Evolutionary conservation across 1,140 invertebrate species (phyloP).

Genomic region (Drosophila orena): DNA sequence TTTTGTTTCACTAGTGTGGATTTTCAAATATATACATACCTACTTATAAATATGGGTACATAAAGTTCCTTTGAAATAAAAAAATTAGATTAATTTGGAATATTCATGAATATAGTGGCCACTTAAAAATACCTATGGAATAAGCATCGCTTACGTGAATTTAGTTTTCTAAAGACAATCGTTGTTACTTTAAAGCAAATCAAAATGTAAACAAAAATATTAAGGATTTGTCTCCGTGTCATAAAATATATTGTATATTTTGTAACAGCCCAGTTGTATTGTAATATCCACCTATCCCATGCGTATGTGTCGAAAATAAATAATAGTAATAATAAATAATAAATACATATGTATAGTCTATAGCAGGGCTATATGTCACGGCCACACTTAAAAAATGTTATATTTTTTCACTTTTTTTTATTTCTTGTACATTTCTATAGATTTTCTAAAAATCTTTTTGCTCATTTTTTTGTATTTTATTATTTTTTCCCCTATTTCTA

Average conservation of each 20-base stretch:
- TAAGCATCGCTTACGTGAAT: conserved; percentile 71
- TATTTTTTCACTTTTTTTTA: no score
- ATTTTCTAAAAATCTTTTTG: no score
- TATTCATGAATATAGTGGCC: conserved; percentile 15
- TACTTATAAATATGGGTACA: conserved; percentile 33
- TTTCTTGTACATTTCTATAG: no score
- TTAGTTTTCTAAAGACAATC: conserved; percentile 84
- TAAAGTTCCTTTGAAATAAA: conserved; percentile 47
- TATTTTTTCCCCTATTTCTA: no score
- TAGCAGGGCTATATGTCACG: neutral
- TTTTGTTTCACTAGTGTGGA: conserved; percentile 41
- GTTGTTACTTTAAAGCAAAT: conserved; percentile 64
- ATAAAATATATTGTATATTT: conserved; percentile 46
- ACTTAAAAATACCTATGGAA: conserved; percentile 45
- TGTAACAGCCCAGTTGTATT: conserved; percentile 57
- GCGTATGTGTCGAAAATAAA: conserved; percentile 24
- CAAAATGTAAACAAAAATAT: neutral
- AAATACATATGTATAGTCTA: conserved; percentile 36
- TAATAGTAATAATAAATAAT: conserved; percentile 35
- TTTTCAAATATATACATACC: conserved; percentile 44
- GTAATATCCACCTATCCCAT: conserved; percentile 41
- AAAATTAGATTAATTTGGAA: conserved; percentile 21
- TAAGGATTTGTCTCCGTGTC: conserved; percentile 38
- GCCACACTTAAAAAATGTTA: no score
- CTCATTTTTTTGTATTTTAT: no score